Base-by-base conservation (phyloP, 2,888 invertebrate species). In the Polyploca ridens region DNA sequence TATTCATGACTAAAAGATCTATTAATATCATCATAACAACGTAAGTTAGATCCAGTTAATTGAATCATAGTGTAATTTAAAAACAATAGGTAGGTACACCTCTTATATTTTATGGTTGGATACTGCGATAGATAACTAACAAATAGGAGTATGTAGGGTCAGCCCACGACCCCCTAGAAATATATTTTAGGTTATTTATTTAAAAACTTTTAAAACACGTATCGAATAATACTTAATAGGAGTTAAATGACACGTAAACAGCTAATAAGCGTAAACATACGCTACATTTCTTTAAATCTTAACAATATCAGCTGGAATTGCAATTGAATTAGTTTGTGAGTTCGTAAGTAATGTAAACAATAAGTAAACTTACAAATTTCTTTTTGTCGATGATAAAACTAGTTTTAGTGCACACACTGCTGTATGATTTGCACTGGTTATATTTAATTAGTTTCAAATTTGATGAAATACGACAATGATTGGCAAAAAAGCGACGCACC, bases 401-500 rank as follows among this genome's bases (percentile, higher is more conserved):
- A 62, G 68, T 69, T 66, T 69, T 64, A 65, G 66, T 67, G 58
- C 74, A 75, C 35, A 66, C 65, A 63, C 66, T 64, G 64, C 71
- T 65, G 65, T 74, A 69, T 64, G 78, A 70, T 66, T 77, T 78
- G 58, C 69, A 79, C 71, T 77, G 76, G 73, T 81, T 85, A 63
- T 71, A 69, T 65, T 83, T 86, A 88, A 86, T 80, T 84, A 83
- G 73, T 76, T 81, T 77, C 74, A 80, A 84, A 85, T 88, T 91
- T 77, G 80, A 74, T 76, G 79, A 87, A 90, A 87, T 85, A 83
- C 87, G 85, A 86, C 86, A 86, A 88, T 93, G 93, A 93, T 90
- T 88, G 69, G 92, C 91, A 87, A 91, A 92, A 93, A 92, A 84
- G 79, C 87, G 88, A 89, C 89, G 90, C 88, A 90, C 86, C 84